A percentile compares a stretch with the other conserved stretches of the same genome.
These are phyloP conservation scores for Metaphire vulgaris DNA, from an alignment of 1,140 invertebrate genomes.

Conservation along the genomic window DNA sequence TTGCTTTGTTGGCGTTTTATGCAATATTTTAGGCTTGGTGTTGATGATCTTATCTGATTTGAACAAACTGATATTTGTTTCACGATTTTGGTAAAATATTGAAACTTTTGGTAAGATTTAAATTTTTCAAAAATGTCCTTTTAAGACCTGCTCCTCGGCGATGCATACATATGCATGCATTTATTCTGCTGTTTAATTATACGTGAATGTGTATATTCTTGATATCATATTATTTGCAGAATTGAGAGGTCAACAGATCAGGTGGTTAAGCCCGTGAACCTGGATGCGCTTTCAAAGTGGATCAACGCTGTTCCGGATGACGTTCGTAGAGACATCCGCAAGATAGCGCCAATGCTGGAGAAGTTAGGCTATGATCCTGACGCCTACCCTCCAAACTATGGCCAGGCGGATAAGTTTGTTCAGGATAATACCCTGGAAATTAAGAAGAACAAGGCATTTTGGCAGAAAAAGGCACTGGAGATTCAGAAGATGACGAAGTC, in stretches of 20 bases:
- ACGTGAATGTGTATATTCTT: no score
- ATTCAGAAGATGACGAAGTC: neutral
- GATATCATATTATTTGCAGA: conserved; percentile 57
- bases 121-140: no score
- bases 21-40: no score
- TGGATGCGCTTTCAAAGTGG: conserved; percentile 92
- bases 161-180: no score
- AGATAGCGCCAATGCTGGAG: conserved; percentile 81
- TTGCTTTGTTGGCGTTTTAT: no score
- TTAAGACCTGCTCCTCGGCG: no score
- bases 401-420: conserved; percentile 72
- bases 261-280: conserved; percentile 92
- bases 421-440: neutral
- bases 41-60: no score
- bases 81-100: no score
- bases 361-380: conserved; percentile 83
- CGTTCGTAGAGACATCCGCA: conserved; percentile 78
- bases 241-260: conserved; percentile 96
- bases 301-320: conserved; percentile 85
- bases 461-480: neutral
- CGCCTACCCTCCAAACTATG: conserved; percentile 84
- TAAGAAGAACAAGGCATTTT: neutral
- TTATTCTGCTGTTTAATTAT: no score
- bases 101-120: no score
- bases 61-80: no score